These are phyloP conservation scores for Ambastaia sidthimunki DNA, from an alignment of 2,797 vertebrate species.

Conservation along the genomic window DNA sequence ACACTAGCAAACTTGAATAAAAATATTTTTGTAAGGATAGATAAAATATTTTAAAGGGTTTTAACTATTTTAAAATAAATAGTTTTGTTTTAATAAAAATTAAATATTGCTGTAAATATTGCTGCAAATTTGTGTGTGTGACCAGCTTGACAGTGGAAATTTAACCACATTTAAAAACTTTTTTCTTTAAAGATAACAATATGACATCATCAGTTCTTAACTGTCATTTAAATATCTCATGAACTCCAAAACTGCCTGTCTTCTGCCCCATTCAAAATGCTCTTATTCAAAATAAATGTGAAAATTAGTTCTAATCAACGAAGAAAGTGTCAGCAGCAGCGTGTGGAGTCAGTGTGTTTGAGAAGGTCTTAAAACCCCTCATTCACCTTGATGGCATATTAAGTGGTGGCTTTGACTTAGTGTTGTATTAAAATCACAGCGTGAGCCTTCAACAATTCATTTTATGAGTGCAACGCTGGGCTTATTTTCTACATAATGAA, in stretches of 20 bases:
- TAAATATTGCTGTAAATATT: too few species aligned
- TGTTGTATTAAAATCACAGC: conserved; percentile 44
- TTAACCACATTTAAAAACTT: conserved; percentile 6
- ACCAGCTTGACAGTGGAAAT: background rate
- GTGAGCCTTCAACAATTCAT: conserved; percentile 36
- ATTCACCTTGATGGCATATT: conserved; percentile 38
- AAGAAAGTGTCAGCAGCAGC: conserved; percentile 4
- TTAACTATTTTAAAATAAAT: too few species aligned
- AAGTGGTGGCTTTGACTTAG: conserved; percentile 30
- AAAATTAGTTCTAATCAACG: conserved; percentile 4
- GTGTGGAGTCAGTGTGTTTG: conserved; percentile 8
- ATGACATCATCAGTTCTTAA: background rate
- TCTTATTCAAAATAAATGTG: conserved; percentile 7
- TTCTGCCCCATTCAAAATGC: background rate
- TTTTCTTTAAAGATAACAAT: background rate
- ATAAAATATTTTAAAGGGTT: too few species aligned
- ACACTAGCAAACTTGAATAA: too few species aligned
- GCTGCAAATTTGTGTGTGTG: background rate
- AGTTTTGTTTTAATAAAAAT: too few species aligned
- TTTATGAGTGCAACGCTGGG: conserved; percentile 18
- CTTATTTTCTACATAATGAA: conserved; percentile 35
- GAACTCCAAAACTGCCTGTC: background rate
- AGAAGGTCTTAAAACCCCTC: conserved; percentile 29
- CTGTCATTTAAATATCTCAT: background rate
- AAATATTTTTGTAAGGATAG: too few species aligned